These are phyloP conservation scores for Murina feae DNA, from an alignment of 2,113 vertebrate species.

Conservation along the genomic window DNA sequence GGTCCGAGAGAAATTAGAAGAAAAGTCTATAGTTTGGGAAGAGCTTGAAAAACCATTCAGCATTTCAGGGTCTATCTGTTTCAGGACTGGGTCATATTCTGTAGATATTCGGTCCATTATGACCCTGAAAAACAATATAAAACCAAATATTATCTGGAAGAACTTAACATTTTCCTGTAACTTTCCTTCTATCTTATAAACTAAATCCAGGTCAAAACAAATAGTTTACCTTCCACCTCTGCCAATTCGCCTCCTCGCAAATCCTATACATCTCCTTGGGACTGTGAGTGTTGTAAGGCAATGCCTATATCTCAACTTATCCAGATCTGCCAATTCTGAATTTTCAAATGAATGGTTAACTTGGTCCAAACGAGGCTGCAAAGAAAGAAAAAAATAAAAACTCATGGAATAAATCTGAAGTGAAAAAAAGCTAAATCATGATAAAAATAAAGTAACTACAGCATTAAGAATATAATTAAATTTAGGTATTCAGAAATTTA, in stretches of 20 bases:
- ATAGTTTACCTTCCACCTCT: conserved; percentile 90
- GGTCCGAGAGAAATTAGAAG: conserved; percentile 86
- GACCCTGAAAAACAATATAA: conserved; percentile 79
- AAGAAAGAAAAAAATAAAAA: conserved; percentile 11
- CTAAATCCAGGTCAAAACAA: not conserved
- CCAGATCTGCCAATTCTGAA: conserved; percentile 82
- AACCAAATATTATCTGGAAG: not conserved
- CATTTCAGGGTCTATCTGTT: conserved; percentile 89
- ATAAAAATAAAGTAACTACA: conserved; percentile 18
- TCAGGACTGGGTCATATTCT: conserved; percentile 85
- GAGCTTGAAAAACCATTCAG: conserved; percentile 83
- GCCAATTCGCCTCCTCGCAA: conserved; percentile 89
- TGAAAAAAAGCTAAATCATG: conserved; percentile 23
- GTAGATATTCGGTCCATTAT: conserved; percentile 91
- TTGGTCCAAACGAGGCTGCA: conserved; percentile 88
- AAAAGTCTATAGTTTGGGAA: conserved; percentile 83
- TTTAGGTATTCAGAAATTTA: not conserved
- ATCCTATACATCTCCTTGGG: conserved; percentile 88
- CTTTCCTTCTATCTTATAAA: not conserved
- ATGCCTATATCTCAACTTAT: conserved; percentile 86
- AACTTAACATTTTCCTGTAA: not conserved
- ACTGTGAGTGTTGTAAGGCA: conserved; percentile 90
- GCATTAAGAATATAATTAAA: conserved; percentile 1
- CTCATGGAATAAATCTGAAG: conserved; percentile 10
- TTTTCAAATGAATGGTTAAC: conserved; percentile 75